Percentiles rank a stretch among this genome's conserved stretches.
Evolutionary conservation across 2,888 invertebrate genomes (phyloP).

Genomic region (Stenodema calcarata): DNA sequence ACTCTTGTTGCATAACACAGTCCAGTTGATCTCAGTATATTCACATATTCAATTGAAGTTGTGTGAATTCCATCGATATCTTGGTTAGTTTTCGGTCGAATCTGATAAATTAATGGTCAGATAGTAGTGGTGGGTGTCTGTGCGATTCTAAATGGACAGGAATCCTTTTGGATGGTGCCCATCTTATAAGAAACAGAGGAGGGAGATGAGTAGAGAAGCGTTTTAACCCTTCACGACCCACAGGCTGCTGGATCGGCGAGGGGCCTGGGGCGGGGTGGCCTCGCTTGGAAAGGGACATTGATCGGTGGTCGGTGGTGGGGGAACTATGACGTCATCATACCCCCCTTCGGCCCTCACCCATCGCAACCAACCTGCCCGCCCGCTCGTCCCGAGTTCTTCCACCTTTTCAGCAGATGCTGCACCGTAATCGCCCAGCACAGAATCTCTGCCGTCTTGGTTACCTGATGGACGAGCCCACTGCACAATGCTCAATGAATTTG

Average conservation of each 20-base stretch:
- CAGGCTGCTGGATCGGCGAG: background rate
- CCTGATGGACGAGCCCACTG: no score
- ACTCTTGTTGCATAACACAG: no score
- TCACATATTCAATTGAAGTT: no score
- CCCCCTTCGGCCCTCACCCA: background rate
- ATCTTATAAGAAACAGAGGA: constrained; percentile 4
- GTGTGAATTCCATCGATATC: no score
- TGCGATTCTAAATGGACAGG: background rate
- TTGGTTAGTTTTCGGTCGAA: no score
- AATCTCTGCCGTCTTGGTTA: background rate
- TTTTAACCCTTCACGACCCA: background rate
- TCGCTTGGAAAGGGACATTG: constrained; percentile 21
- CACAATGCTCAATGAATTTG: no score
- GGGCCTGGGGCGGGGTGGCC: background rate
- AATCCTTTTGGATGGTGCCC: background rate
- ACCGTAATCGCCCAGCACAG: constrained; percentile 23
- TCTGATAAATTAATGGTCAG: no score
- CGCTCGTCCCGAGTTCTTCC: background rate
- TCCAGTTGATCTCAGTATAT: no score
- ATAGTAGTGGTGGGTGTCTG: no score
- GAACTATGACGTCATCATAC: constrained; percentile 14
- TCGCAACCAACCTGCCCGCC: background rate
- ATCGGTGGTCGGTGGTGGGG: constrained; percentile 37
- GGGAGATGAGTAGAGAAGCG: constrained; percentile 1
- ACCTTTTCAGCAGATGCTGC: constrained; percentile 32